Conservation (phyloP, 1,140 invertebrate genomes). For the Panagrolaimus sp. region DNA sequence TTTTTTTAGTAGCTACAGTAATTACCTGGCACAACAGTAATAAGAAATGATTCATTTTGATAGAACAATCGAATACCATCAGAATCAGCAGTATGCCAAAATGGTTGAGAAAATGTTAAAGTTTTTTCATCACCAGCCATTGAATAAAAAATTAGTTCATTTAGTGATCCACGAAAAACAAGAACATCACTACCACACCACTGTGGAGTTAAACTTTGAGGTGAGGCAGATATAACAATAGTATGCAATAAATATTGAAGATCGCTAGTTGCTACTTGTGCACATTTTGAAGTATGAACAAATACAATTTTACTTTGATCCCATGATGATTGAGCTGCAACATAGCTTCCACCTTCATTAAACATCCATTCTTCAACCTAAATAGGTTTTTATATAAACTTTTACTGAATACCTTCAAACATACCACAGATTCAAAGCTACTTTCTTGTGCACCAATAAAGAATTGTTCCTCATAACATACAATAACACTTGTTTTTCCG, state of each 20-base stretch:
- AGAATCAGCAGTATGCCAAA: slow-evolving; percentile 11
- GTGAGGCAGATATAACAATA: background rate
- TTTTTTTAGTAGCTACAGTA: no score
- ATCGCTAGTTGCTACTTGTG: slow-evolving; percentile 20
- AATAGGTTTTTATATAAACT: no score
- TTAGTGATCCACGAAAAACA: background rate
- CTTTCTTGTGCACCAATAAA: slow-evolving; percentile 25
- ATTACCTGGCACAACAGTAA: slow-evolving; percentile 22
- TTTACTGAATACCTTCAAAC: no score
- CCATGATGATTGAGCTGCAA: slow-evolving; percentile 15
- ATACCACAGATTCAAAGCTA: background rate
- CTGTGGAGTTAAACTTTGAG: no score
- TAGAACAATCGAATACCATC: slow-evolving; percentile 27
- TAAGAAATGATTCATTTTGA: slow-evolving; percentile 7
- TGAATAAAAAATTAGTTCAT: slow-evolving; percentile 1
- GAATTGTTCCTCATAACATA: slow-evolving; percentile 22
- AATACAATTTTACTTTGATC: slow-evolving; percentile 18
- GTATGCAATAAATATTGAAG: slow-evolving; percentile 19
- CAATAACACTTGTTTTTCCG: slow-evolving; percentile 26
- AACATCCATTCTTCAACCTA: slow-evolving; percentile 25
- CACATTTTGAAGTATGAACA: slow-evolving; percentile 25
- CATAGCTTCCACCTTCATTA: slow-evolving; percentile 20
- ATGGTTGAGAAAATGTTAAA: slow-evolving; percentile 1
- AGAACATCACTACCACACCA: slow-evolving; percentile 1
- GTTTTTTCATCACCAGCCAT: slow-evolving; percentile 4